Conservation (phyloP, 2,888 invertebrate species). For the Syrista parreyssii region DNA sequence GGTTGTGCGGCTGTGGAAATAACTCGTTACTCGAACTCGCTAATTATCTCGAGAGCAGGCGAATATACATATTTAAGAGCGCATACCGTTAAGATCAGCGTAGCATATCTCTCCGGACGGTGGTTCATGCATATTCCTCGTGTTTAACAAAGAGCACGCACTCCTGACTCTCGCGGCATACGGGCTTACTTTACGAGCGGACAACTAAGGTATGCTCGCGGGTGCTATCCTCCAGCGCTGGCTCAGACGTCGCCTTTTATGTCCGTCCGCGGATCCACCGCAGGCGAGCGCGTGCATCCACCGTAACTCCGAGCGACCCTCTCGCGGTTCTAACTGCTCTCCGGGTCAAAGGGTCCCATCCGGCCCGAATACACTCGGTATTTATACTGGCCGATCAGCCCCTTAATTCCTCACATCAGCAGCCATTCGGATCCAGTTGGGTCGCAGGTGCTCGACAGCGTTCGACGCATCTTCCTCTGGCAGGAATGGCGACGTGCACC, state of each 20-base stretch:
- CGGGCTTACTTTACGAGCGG: slow-evolving; percentile 65
- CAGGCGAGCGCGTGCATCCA: slow-evolving; percentile 25
- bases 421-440: not conserved
- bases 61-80: slow-evolving; percentile 51
- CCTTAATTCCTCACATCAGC: too few relatives aligned
- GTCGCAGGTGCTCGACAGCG: not conserved
- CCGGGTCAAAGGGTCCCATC: too few relatives aligned
- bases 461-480: too few relatives aligned
- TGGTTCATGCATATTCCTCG: slow-evolving; percentile 62
- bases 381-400: too few relatives aligned
- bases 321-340: not conserved
- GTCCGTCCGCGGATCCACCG: slow-evolving; percentile 34
- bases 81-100: slow-evolving; percentile 58
- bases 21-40: slow-evolving; percentile 22
- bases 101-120: slow-evolving; percentile 52
- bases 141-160: slow-evolving; percentile 47
- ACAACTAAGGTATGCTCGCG: slow-evolving; percentile 64
- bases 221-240: slow-evolving; percentile 8
- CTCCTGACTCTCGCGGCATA: slow-evolving; percentile 45
- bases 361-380: too few relatives aligned
- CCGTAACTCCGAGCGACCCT: slow-evolving; percentile 30
- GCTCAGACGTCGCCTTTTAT: slow-evolving; percentile 49
- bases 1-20: too few relatives aligned
- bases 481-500: too few relatives aligned
- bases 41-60: slow-evolving; percentile 31